phyloP scores from a whole-genome alignment of 2,113 vertebrate species.

The Eulacestoma nigropectus region DNA sequence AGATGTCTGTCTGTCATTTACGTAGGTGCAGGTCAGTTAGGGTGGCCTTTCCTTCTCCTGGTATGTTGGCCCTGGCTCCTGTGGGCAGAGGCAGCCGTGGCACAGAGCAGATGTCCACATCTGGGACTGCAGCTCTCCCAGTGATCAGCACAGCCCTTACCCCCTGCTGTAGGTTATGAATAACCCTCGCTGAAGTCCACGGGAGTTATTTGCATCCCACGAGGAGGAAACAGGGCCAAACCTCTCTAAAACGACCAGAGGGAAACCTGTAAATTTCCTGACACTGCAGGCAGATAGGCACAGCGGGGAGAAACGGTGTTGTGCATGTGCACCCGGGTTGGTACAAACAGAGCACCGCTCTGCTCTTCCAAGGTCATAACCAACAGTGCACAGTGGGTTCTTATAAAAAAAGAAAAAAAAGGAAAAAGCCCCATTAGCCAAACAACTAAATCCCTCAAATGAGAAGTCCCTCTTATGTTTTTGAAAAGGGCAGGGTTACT shows the following conservation, averaged over 20 bases:
- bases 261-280: background rate
- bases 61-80: accelerated
- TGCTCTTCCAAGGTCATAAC: background rate
- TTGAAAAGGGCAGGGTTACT: background rate
- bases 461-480: background rate
- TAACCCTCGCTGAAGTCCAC: background rate
- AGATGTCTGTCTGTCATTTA: background rate
- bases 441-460: background rate
- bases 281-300: background rate
- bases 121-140: background rate
- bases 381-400: background rate
- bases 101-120: background rate
- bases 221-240: background rate
- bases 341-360: background rate
- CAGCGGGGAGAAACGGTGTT: background rate
- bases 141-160: background rate
- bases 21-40: background rate
- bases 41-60: background rate
- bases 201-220: background rate
- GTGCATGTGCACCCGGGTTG: background rate
- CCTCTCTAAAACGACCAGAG: background rate
- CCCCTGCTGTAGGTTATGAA: background rate
- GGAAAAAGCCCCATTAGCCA: background rate
- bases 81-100: background rate
- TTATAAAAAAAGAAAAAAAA: background rate